Evolutionary conservation across 2,797 vertebrate genomes (phyloP), one percentile per base, ranked within the genome.

Genomic region (Platalea minor): DNA sequence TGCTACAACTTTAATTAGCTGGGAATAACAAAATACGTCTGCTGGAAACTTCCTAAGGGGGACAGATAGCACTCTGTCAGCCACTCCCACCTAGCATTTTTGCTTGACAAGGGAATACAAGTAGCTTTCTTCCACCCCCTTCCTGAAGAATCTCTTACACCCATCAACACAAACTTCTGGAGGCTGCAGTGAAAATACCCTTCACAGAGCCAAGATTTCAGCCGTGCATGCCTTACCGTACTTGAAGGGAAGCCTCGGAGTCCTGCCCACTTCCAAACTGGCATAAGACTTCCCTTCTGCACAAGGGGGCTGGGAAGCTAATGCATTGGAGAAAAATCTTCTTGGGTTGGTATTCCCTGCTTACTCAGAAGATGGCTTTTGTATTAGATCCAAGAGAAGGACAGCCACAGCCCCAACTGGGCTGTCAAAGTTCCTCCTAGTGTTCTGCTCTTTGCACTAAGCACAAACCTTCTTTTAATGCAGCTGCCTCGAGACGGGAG

Each of bases 81-180:
- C 70, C 88, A 94, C 88, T 65, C 85, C 77, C 74, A 93, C 60
- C 37, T 7, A 70, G 60, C 48, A 51, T 65, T 95, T 88, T 39
- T 69, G 24, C 56, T 79, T 69, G 48, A 53, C 43, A 90, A 83
- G 23, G 91, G 80, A 92, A 85, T 48, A 87, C n/a, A 46, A 84
- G 85, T 56, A 80, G 74, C 78, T 77, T 90, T 80, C 57, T 94
- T 93, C 77, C 63, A 91, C 80, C 64, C n/a, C 53, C 86, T 77
- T 68, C 56, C 2, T 82, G 81, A 95, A 95, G 56, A 95, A 96
- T 94, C 77, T 75, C 74, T 93, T 59, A 64, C 39, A 64, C 56
- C 15, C 89, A 46, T 39, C 4, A 4, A 88, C 35, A 64, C 15
- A 79, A 73, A 50, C 48, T 59, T 94, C 41, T 0, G 0, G 76